A percentile compares a stretch with the other conserved stretches of the same genome.
Evolutionary conservation across 2,113 vertebrate genomes (phyloP).

Genomic region (Pyxicephalus adspersus): DNA sequence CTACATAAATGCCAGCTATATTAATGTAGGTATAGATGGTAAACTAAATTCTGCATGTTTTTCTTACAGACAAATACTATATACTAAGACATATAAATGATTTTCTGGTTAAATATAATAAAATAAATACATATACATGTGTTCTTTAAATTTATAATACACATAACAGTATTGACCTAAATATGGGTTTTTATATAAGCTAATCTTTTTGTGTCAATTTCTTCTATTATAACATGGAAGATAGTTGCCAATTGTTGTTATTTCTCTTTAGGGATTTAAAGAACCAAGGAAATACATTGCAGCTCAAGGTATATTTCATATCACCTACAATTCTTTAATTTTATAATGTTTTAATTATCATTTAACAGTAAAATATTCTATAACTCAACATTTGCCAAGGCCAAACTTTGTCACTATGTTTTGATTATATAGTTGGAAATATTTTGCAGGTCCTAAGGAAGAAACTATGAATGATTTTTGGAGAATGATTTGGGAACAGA

Average conservation of each 20-base stretch:
- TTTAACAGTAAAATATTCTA: neutral
- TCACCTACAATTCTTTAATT: neutral
- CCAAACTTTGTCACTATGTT: neutral
- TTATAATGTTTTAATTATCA: neutral
- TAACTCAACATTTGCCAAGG: neutral
- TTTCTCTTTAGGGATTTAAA: slow-evolving; percentile 85
- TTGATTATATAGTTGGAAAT: neutral
- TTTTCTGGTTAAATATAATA: neutral
- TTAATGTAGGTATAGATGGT: slow-evolving; percentile 78
- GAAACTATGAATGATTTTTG: slow-evolving; percentile 93
- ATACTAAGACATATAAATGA: too few relatives aligned
- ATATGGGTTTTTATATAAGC: too few relatives aligned
- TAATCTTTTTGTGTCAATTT: too few relatives aligned
- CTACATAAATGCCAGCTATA: slow-evolving; percentile 96
- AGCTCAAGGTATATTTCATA: slow-evolving; percentile 86
- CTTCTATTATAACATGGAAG: too few relatives aligned
- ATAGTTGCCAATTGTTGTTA: slow-evolving; percentile 8
- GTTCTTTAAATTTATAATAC: too few relatives aligned
- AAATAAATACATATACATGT: too few relatives aligned
- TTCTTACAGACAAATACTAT: too few relatives aligned
- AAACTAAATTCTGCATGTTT: neutral
- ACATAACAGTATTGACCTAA: too few relatives aligned
- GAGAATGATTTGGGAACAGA: slow-evolving; percentile 98
- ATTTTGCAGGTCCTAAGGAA: slow-evolving; percentile 87
- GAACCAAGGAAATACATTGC: slow-evolving; percentile 96